Base-by-base conservation (phyloP, 2,113 vertebrate species). In the Glaucidium brasilianum region DNA sequence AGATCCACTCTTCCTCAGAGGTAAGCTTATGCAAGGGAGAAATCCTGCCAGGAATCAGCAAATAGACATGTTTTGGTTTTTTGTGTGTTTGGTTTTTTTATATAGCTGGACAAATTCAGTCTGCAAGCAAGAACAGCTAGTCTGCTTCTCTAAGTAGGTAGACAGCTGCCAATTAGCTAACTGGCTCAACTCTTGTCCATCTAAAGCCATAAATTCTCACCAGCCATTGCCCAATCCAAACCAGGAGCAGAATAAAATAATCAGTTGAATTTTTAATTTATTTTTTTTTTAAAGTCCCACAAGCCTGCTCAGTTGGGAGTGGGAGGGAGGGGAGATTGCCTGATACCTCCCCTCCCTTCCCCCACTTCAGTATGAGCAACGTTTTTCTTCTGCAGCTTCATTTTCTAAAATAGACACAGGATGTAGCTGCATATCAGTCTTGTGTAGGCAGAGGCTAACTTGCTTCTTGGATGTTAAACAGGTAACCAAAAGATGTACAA, bases 21-120 rank as follows among this genome's bases (percentile, higher is more conserved):
- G 83, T 39, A n/a, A 62, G n/a, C 62, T 96, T 90, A 92, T 66
- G 84, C 85, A 92, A 96, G 69, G 83, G 23, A 94, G 32, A 79
- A 96, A 85, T 85, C 71, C 87, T 85, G 86, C 89, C 92, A 92
- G 87, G 39, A 91, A 87, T 21, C 49, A 68, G 88, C 39, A 94
- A 94, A 92, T 14, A 62, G 53, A 82, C 1, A 0, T 12, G n/a
- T n/a, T n/a, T n/a, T n/a, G n/a, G n/a, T n/a, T n/a, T n/a, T n/a
- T n/a, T n/a, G n/a, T n/a, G n/a, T n/a, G n/a, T n/a, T n/a, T n/a
- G n/a, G n/a, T 82, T 91, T 74, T 41, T 76, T 6, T 35, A 52
- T 35, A 22, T 14, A 80, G 59, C 45, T 77, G 67, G 94, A 73
- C 22, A 80, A 78, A 66, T 69, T 37, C 37, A 43, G 85, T 71